Evolutionary conservation across 92 coral and sea anemone species (phyloP), one percentile per base, ranked within the genome.

Genomic region (Umimayanthus kanabou): DNA sequence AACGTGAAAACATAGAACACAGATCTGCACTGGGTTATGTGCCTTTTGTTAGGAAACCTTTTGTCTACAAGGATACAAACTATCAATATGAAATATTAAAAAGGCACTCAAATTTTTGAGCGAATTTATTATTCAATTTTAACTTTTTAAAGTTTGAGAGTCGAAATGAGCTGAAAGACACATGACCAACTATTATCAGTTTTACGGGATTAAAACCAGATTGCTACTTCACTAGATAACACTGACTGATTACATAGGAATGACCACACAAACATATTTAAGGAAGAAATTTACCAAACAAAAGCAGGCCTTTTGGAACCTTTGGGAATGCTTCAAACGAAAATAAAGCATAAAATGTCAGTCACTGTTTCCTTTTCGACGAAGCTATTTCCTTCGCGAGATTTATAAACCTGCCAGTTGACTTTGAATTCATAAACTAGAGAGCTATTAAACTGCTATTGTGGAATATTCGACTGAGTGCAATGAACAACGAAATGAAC

Each of bases 401-500:
- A 61, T 18, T 4, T 20, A 18, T 39, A 37, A 75, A 20, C n/a
- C 79, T 73, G 23, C 33, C 73, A 29, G 18, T 73, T 73, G 30
- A 73, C 42, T 73, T 73, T 23, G 5, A 55, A 2, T 15, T 55
- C 16, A 15, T 15, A 8, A 55, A 18, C 64, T 55, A 14, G 69
- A 61, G 26, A 18, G 50, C 50, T 47, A 47, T 1, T 47, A 47
- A 47, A 61, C 26, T 61, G 2, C 23, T 61, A 20, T 4, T 61
- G 14, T 37, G 3, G 77, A 73, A 73, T 29, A 23, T 73, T 29
- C 13, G 45, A 73, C 40, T 4, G 16, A 42, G 25, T 73, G 85
- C 85, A 75, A 80, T 40, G 14, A 25, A 37, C 72, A 42, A 82
- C 23, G 74, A 87, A 82, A 55, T 64, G 66, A 39, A 80, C 70